phyloP scores from a whole-genome alignment of 2,113 vertebrate species.

The Anthoscopus minutus region DNA sequence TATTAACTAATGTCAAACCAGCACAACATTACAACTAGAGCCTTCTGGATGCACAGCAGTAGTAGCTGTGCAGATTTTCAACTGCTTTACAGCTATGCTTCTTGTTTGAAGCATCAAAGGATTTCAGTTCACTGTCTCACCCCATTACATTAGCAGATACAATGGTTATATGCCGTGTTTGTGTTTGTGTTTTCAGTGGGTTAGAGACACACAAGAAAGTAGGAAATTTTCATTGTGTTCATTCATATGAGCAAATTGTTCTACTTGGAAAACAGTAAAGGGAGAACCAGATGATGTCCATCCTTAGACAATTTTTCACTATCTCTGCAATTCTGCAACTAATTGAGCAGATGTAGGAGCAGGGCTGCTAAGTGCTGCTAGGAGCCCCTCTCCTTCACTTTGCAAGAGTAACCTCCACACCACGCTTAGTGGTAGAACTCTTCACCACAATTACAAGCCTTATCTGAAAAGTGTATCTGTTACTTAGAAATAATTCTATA shows the following conservation, averaged over 20 bases:
- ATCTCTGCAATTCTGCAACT: fast-evolving
- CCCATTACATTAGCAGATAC: background rate
- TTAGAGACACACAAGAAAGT: background rate
- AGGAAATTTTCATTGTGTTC: background rate
- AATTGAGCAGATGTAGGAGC: background rate
- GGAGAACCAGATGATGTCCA: background rate
- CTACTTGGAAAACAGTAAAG: background rate
- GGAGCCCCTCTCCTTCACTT: background rate
- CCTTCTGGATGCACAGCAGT: background rate
- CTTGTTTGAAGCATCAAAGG: background rate
- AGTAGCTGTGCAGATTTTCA: background rate
- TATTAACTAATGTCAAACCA: too few relatives aligned
- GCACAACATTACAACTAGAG: background rate
- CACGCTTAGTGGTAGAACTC: background rate
- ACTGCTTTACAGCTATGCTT: background rate
- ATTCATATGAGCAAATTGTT: background rate
- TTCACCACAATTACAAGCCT: background rate
- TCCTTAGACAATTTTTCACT: background rate
- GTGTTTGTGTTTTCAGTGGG: background rate
- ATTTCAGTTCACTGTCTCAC: background rate
- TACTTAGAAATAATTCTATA: background rate
- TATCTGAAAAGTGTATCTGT: background rate
- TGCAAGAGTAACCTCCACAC: background rate
- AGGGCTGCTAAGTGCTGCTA: background rate
- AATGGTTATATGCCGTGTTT: background rate